Conservation (phyloP, 1,140 invertebrate species). For the Brachionus paranguensis region DNA sequence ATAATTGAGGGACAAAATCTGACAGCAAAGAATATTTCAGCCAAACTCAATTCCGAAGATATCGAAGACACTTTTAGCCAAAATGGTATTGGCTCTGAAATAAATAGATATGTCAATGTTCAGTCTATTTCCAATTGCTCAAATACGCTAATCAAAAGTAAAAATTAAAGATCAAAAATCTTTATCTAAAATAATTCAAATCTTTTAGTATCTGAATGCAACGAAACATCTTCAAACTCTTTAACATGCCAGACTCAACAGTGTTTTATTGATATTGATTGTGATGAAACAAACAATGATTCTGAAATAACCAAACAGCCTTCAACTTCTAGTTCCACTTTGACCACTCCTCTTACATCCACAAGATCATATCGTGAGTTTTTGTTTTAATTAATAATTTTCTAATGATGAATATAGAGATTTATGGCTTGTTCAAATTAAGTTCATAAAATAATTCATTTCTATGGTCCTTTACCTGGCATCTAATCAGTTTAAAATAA, state of each 20-base stretch:
- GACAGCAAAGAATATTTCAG: neutral
- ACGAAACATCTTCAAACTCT: neutral
- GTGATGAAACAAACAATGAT: neutral
- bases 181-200: neutral
- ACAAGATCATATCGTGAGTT: neutral
- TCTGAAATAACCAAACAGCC: neutral
- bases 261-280: neutral
- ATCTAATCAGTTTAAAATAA: too few species aligned
- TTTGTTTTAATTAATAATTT: neutral
- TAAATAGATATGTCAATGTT: neutral
- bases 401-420: too few species aligned
- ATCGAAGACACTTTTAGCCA: neutral
- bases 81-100: neutral
- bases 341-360: neutral
- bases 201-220: neutral
- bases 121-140: neutral
- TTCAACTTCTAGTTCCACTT: neutral
- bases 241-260: neutral
- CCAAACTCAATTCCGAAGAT: neutral
- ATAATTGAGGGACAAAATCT: neutral
- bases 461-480: too few species aligned
- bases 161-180: neutral
- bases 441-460: too few species aligned
- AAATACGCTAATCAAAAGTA: neutral
- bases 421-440: too few species aligned